Percentiles rank a stretch among this genome's conserved stretches.
Evolutionary conservation across 2,797 vertebrate species (phyloP).

Genomic region (Cynopterus sphinx): DNA sequence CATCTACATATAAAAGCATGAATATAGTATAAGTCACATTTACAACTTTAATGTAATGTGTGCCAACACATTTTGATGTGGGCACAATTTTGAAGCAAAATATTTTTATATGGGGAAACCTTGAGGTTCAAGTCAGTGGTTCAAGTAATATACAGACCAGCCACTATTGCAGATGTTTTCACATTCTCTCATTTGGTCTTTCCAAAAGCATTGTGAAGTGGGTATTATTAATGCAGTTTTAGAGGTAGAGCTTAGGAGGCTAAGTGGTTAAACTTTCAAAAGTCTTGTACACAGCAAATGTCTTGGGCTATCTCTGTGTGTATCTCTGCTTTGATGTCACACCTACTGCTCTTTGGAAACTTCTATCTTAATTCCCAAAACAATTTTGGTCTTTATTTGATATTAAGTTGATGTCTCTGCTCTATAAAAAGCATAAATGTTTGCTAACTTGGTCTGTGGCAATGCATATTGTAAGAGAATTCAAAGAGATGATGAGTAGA

Average conservation of each 20-base stretch:
- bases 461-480: background rate
- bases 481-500: background rate
- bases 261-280: background rate
- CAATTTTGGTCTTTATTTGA: background rate
- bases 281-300: background rate
- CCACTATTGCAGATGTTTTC: background rate
- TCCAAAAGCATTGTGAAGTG: background rate
- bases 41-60: background rate
- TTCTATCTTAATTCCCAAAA: background rate
- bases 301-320: background rate
- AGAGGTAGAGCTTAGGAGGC: background rate
- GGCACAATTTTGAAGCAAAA: conserved; percentile 1
- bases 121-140: background rate
- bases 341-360: background rate
- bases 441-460: background rate
- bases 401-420: background rate
- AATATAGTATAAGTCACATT: background rate
- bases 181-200: background rate
- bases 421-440: background rate
- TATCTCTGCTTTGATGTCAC: background rate
- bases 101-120: background rate
- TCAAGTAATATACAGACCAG: background rate
- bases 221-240: background rate
- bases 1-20: no score
- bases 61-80: background rate